Evolutionary conservation across 1,140 invertebrate species (phyloP).

Genomic region (Sinonovacula constricta): DNA sequence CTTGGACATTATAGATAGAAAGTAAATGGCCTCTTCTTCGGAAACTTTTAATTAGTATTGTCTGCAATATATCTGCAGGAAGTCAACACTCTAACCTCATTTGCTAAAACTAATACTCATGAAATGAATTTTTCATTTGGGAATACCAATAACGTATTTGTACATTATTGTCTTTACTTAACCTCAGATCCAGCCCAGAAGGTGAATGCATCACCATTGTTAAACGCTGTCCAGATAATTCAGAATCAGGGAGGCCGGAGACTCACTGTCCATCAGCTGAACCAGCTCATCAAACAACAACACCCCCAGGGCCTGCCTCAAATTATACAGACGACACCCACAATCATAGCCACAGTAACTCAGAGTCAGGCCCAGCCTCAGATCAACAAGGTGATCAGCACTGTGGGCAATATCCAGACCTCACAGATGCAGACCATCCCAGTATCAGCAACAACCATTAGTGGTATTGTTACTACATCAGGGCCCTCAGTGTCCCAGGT

Average conservation of each 20-base stretch:
- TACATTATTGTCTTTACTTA: background rate
- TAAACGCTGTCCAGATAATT: constrained; percentile 65
- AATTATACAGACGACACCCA: constrained; percentile 63
- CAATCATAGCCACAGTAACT: constrained; percentile 70
- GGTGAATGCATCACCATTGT: constrained; percentile 34
- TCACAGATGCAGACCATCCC: constrained; percentile 67
- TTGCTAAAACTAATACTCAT: no score
- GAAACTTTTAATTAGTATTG: no score
- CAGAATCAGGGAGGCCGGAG: constrained; percentile 54
- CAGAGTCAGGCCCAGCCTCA: constrained; percentile 65
- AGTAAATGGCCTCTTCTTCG: no score
- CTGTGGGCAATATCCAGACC: constrained; percentile 50
- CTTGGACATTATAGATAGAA: no score
- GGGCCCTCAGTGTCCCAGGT: constrained; percentile 28
- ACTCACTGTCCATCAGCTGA: constrained; percentile 65
- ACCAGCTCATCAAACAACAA: constrained; percentile 70
- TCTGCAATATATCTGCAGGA: background rate
- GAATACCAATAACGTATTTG: no score
- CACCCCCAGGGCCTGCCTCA: constrained; percentile 59
- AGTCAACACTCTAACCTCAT: no score
- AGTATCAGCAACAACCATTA: constrained; percentile 48
- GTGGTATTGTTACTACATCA: constrained; percentile 34
- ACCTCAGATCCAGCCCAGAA: constrained; percentile 44
- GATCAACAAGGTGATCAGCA: constrained; percentile 64
- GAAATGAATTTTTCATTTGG: no score